Percentiles rank a stretch among this genome's conserved stretches.
Evolutionary conservation across 1,140 invertebrate species (phyloP).

Genomic region (Thaumetopoea pityocampa): DNA sequence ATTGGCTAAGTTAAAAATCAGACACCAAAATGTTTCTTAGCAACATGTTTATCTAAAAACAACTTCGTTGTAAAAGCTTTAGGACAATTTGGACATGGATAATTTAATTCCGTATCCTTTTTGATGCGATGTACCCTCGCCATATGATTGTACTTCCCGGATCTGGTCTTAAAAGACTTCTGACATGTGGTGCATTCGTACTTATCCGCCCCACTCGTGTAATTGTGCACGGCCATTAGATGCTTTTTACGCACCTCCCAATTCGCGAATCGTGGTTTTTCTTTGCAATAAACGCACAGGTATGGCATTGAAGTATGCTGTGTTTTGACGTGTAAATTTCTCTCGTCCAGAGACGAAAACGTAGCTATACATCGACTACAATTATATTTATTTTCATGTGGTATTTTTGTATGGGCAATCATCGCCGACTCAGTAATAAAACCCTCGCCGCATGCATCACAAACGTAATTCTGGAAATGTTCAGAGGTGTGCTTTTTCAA

Average conservation of each 20-base stretch:
- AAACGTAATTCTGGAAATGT: constrained; percentile 66
- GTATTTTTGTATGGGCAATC: constrained; percentile 62
- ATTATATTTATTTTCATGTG: constrained; percentile 63
- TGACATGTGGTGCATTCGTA: constrained; percentile 59
- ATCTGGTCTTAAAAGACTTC: constrained; percentile 62
- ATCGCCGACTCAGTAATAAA: constrained; percentile 64
- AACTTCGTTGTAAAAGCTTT: constrained; percentile 61
- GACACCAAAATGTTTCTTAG: constrained; percentile 61
- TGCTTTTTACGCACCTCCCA: constrained; percentile 62
- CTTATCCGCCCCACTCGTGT: constrained; percentile 52
- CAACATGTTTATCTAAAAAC: constrained; percentile 61
- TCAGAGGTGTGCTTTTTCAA: constrained; percentile 56
- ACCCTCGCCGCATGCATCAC: constrained; percentile 61
- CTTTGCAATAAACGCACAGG: constrained; percentile 58
- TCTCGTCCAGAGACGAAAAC: constrained; percentile 52
- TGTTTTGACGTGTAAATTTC: constrained; percentile 61
- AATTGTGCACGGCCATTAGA: constrained; percentile 60
- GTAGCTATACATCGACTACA: constrained; percentile 59
- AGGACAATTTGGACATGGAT: constrained; percentile 51
- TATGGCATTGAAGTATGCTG: constrained; percentile 60
- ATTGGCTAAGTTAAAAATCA: constrained; percentile 20
- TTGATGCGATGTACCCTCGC: constrained; percentile 53
- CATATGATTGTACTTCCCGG: constrained; percentile 67
- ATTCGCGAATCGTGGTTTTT: constrained; percentile 59
- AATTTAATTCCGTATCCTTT: constrained; percentile 54